Evolutionary conservation across 2,113 vertebrate genomes (phyloP), one percentile per base, ranked within the genome.

Genomic region (Tiliqua scincoides): DNA sequence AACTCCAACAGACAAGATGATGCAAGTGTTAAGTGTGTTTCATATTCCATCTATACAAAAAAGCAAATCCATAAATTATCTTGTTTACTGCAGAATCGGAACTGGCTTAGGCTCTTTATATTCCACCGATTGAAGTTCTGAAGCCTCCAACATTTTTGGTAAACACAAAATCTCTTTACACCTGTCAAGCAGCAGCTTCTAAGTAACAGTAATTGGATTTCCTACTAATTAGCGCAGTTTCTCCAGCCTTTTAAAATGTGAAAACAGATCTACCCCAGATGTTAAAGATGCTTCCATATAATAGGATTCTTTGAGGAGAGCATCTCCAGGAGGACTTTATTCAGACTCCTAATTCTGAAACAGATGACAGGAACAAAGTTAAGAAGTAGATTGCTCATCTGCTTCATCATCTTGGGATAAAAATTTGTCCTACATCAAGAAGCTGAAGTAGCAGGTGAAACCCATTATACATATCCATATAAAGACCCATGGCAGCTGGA

Each of bases 201-300:
- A 89, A 91, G 80, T 77, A 72, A 82, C 80, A 0, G 0, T 57
- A 65, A 80, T 88, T 88, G 88, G 30, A 90, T 77, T 91, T 91
- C 57, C 48, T 23, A 73, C 70, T 72, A 61, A 87, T 89, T 91
- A 79, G 76, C 43, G 15, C 59, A 70, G 43, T 73, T 91, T 91
- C 88, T 78, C 62, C 37, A 78, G 2, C 30, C n/a, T 88, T 92
- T 88, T 90, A 62, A 75, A 65, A 91, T 3, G 17, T 6, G 1
- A 85, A 48, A 73, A 30, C 32, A 91, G 91, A 89, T 80, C n/a
- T 70, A 88, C 17, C 90, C 63, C 85, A 91, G 59, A 57, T 88
- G 59, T 61, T 71, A 48, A 91, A 89, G 54, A 73, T 91, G 71
- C 65, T 67, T 77, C 48, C 85, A 84, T 2, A 20, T 79, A 83